phyloP scores from a whole-genome alignment of 2,113 vertebrate genomes.

The Erythrolamprus reginae region DNA sequence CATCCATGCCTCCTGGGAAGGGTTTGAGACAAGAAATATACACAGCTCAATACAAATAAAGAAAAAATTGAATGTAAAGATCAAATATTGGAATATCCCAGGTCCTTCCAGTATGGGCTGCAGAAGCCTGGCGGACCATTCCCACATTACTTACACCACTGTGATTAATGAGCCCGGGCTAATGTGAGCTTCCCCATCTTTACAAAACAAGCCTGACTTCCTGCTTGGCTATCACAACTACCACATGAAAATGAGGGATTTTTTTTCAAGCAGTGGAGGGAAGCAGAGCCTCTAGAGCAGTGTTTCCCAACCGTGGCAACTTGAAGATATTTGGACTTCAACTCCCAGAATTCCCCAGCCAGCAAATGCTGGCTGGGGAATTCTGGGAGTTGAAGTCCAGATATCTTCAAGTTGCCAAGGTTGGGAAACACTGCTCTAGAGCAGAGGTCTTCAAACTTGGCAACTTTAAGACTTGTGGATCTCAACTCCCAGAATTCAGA shows the following conservation, averaged over 20 bases:
- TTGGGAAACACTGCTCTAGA: too few species aligned
- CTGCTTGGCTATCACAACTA: constrained; percentile 69
- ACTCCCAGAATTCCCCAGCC: too few species aligned
- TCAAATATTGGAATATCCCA: background rate
- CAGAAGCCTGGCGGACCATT: constrained; percentile 17
- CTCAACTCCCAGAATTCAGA: too few species aligned
- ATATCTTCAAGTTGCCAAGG: too few species aligned
- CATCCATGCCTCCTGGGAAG: background rate
- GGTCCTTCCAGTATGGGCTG: background rate
- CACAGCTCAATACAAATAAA: background rate
- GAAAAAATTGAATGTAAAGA: background rate
- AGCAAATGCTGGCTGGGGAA: too few species aligned
- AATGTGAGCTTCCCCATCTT: constrained; percentile 72
- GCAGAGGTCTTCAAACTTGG: too few species aligned
- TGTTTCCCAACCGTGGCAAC: too few species aligned
- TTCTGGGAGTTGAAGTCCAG: too few species aligned
- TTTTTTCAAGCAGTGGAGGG: constrained; percentile 65
- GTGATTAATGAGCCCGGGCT: constrained; percentile 78
- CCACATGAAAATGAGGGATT: constrained; percentile 71
- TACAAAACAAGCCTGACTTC: constrained; percentile 67
- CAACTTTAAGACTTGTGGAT: too few species aligned
- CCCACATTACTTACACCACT: constrained; percentile 59
- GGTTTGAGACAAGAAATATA: background rate
- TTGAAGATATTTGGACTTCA: too few species aligned
- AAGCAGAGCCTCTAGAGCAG: constrained; percentile 67